Evolutionary conservation across 2,113 vertebrate species (phyloP), one percentile per base, ranked within the genome.

Genomic region (Petromus typicus): DNA sequence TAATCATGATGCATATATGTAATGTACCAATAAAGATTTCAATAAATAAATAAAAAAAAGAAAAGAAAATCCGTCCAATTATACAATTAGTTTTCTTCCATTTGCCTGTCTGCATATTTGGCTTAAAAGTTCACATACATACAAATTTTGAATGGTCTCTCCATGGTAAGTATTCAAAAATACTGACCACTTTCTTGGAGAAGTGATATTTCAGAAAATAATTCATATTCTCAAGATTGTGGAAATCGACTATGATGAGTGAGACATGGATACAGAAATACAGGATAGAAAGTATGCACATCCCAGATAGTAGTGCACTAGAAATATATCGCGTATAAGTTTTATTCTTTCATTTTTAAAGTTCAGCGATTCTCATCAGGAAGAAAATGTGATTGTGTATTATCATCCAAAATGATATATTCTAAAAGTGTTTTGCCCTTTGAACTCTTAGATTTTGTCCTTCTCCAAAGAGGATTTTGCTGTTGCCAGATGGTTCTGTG

Each of bases 391-490:
- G n/a, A 80, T 0, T 43, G 43, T 48, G 91, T 61, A 64, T 56
- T 82, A 81, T 20, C 51, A 17, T 83, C 90, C 61, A 67, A 86
- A 91, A 89, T 56, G 8, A 78, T 73, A 23, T 75, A 90, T 89
- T 91, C 61, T 89, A 86, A 87, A 51, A 87, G 40, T 13, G 9
- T 16, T 89, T 32, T 95, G 90, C 9, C 51, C 73, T 94, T 91
- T 86, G 45, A 54, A 86, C 54, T 93, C 54, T 61, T 66, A 54
- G 61, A 34, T 82, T 89, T 40, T 86, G 34, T 12, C 45, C 56
- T 89, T 40, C 91, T 93, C 67, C 85, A 90, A 78, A 71, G 80
- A 95, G 32, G 57, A 84, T 86, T 89, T 25, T 90, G 13, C n/a
- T 93, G 32, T 76, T 79, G 67, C 56, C 90, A 96, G 75, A 87